A percentile compares a stretch with the other conserved stretches of the same genome.
Evolutionary conservation across 2,113 vertebrate genomes (phyloP).

Genomic region (Psophia crepitans): DNA sequence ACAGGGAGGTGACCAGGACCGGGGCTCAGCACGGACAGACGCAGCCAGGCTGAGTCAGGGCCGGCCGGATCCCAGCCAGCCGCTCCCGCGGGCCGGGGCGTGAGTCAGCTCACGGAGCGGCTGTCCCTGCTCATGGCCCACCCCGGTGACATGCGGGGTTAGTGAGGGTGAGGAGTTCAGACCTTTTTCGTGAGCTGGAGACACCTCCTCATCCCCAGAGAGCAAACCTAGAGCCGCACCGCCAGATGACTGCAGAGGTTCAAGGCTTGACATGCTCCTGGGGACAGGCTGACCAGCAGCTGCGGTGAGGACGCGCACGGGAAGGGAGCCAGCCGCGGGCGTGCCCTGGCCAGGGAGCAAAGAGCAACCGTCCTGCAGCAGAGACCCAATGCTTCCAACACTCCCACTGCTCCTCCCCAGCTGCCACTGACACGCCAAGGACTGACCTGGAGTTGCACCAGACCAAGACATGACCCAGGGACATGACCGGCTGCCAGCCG

Average conservation of each 20-base stretch:
- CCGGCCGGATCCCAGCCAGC: not conserved
- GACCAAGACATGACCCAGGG: not conserved
- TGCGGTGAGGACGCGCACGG: not conserved
- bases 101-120: not conserved
- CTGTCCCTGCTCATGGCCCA: not conserved
- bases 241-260: not conserved
- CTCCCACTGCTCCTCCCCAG: not conserved
- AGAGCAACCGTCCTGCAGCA: not conserved
- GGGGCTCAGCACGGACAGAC: not conserved
- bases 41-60: not conserved
- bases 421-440: not conserved
- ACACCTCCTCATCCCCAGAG: not conserved
- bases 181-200: not conserved
- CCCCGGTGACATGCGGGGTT: fast-evolving
- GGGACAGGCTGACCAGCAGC: not conserved
- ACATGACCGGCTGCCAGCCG: not conserved
- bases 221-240: not conserved
- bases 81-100: not conserved
- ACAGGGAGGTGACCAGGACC: not conserved
- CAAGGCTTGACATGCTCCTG: not conserved
- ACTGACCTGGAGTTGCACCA: not conserved
- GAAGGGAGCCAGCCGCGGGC: not conserved
- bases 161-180: not conserved
- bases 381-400: not conserved
- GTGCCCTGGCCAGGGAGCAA: not conserved